phyloP scores from a whole-genome alignment of 2,113 vertebrate genomes.

The Phrynocephalus versicolor region DNA sequence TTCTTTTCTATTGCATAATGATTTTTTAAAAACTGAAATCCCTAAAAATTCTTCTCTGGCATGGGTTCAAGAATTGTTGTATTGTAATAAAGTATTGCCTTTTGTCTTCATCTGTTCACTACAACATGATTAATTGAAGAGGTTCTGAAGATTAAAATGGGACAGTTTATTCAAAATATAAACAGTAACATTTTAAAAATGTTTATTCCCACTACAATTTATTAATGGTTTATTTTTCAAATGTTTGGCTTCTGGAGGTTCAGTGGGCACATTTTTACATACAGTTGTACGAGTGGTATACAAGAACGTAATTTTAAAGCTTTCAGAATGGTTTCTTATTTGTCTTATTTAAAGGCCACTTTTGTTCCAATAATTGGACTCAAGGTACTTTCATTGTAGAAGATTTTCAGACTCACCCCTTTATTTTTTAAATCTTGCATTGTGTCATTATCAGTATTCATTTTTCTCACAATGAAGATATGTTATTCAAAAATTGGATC shows the following conservation, averaged over 20 bases:
- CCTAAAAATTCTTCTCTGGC: constrained; percentile 27
- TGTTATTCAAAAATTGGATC: no score
- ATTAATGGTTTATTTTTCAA: neutral
- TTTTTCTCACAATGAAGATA: no score
- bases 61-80: constrained; percentile 8
- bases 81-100: constrained; percentile 29
- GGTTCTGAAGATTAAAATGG: constrained; percentile 17
- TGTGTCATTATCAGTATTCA: no score
- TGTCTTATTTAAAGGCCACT: no score
- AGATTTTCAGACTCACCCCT: no score
- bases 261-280: neutral
- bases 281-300: neutral
- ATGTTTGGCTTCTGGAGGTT: neutral
- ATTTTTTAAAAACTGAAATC: constrained; percentile 32
- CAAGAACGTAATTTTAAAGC: constrained; percentile 22
- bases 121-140: constrained; percentile 10
- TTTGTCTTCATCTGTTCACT: neutral
- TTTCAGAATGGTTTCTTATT: neutral
- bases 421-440: no score
- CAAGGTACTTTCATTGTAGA: no score
- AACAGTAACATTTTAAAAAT: constrained; percentile 25
- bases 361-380: no score
- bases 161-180: neutral
- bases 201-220: neutral
- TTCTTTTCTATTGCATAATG: constrained; percentile 56